phyloP scores from a whole-genome alignment of 2,113 vertebrate genomes.

The Oceanodroma tethys region DNA sequence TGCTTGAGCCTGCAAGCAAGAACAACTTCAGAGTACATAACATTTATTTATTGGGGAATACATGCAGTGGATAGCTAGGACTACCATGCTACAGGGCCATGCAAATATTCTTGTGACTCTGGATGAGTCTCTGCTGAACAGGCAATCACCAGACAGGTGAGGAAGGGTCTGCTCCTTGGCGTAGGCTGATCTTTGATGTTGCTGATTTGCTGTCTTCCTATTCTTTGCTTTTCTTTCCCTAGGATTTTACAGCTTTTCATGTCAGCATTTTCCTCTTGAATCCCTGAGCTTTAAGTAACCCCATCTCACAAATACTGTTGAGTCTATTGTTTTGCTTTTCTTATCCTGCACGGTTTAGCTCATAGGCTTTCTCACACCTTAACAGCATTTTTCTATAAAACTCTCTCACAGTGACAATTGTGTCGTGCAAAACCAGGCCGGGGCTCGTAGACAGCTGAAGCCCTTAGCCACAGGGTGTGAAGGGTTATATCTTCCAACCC shows the following conservation, averaged over 20 bases:
- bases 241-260: not conserved
- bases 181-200: not conserved
- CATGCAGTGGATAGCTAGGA: not conserved
- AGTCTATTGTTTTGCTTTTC: not conserved
- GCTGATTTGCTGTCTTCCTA: not conserved
- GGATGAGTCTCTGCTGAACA: not conserved
- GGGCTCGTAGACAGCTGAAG: rapidly evolving
- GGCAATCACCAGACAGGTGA: not conserved
- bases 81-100: rapidly evolving
- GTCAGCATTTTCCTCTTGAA: not conserved
- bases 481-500: not conserved
- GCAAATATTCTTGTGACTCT: not conserved
- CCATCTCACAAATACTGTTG: not conserved
- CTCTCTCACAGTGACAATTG: rapidly evolving
- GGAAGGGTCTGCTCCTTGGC: not conserved
- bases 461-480: not conserved
- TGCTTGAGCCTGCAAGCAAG: not conserved
- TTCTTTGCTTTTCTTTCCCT: not conserved
- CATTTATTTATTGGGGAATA: not conserved
- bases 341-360: not conserved
- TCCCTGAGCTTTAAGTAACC: not conserved
- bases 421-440: not conserved
- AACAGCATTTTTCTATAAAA: not conserved
- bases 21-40: not conserved
- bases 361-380: not conserved